Evolutionary conservation across 2,113 vertebrate species (phyloP).

Genomic region (Agapornis roseicollis): DNA sequence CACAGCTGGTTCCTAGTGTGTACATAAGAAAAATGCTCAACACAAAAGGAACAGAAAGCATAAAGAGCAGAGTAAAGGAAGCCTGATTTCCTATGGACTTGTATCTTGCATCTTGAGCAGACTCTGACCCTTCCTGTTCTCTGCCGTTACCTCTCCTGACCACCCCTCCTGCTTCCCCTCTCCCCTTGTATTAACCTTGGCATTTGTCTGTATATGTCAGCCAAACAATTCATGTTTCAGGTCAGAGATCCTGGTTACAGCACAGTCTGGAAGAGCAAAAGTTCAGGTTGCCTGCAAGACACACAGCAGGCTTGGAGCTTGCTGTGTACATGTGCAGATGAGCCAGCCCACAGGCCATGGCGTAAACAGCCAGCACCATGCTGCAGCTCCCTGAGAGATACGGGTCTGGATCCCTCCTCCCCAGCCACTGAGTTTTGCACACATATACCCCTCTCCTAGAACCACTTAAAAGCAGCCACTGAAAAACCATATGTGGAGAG

Average conservation of each 20-base stretch:
- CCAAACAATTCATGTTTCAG: neutral
- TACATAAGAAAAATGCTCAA: constrained; percentile 18
- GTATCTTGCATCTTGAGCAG: neutral
- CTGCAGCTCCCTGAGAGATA: neutral
- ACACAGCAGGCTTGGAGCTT: accelerated
- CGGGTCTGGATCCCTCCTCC: neutral
- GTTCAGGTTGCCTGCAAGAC: neutral
- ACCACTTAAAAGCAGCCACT: neutral
- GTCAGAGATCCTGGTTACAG: constrained; percentile 15
- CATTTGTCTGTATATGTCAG: constrained; percentile 13
- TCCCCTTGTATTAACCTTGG: constrained; percentile 7
- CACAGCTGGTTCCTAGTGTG: constrained; percentile 33
- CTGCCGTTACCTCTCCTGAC: neutral
- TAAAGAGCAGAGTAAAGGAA: constrained; percentile 41
- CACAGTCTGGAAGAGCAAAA: neutral
- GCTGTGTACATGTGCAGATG: accelerated
- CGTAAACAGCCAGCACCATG: neutral
- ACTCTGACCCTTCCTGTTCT: constrained; percentile 42
- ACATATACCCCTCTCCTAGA: neutral
- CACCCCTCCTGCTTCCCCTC: neutral
- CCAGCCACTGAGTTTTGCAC: neutral
- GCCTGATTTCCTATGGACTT: constrained; percentile 46
- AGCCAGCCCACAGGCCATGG: neutral
- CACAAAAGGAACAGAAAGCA: constrained; percentile 41
- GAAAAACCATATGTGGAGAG: neutral